phyloP scores from a whole-genome alignment of 2,113 vertebrate genomes.

The Prunella fulvescens region DNA sequence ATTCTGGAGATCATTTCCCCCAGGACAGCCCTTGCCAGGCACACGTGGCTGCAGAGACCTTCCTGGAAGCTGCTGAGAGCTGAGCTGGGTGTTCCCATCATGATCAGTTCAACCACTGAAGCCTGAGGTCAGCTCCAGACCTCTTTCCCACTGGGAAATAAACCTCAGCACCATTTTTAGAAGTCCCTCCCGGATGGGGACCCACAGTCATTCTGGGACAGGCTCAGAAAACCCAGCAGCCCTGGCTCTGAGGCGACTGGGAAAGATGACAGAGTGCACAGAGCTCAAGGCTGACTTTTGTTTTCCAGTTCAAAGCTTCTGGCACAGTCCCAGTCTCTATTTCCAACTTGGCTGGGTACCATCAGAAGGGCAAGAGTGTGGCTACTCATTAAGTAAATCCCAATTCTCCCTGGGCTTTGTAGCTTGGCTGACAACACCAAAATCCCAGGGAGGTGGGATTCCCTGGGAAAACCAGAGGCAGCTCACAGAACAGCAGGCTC shows the following conservation, averaged over 20 bases:
- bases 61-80: not conserved
- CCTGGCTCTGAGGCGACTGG: not conserved
- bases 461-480: not conserved
- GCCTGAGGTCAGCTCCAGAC: not conserved
- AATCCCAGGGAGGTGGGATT: not conserved
- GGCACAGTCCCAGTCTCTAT: not conserved
- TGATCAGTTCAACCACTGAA: not conserved
- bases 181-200: not conserved
- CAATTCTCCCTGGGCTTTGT: not conserved
- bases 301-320: not conserved
- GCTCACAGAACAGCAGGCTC: rapidly evolving
- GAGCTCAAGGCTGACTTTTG: not conserved
- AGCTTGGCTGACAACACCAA: not conserved
- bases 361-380: not conserved
- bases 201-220: not conserved
- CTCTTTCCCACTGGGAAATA: not conserved
- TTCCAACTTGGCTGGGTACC: not conserved
- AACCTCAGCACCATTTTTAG: not conserved
- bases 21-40: not conserved
- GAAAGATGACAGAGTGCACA: not conserved
- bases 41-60: not conserved
- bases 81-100: not conserved
- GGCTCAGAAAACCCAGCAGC: not conserved
- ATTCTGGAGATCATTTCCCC: not conserved
- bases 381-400: not conserved